phyloP scores from a whole-genome alignment of 2,888 invertebrate species.

The Synergus umbraculus region DNA sequence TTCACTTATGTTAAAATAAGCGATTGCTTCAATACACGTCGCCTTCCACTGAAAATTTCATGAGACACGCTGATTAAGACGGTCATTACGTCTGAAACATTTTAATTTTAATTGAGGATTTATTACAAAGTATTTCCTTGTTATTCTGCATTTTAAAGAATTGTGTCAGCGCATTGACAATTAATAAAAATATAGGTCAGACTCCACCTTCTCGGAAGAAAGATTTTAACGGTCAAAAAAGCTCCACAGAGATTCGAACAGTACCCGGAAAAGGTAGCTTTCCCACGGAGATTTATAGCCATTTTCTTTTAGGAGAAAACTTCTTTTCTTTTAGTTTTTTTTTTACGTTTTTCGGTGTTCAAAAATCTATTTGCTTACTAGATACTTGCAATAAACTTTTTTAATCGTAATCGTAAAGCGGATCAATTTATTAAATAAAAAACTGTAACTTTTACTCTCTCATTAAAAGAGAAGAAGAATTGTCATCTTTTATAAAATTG shows the following conservation, averaged over 20 bases:
- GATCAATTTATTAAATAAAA: no score
- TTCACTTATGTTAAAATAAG: neutral
- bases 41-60: neutral
- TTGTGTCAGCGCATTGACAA: neutral
- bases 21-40: neutral
- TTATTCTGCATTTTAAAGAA: neutral
- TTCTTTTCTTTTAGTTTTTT: neutral
- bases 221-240: slow-evolving; percentile 6
- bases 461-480: no score
- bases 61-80: neutral
- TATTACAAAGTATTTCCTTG: neutral
- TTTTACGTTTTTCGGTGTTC: no score
- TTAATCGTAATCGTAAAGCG: no score
- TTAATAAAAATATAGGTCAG: slow-evolving; percentile 21
- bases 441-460: no score
- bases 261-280: neutral
- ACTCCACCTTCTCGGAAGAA: neutral
- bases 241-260: slow-evolving; percentile 5
- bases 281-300: neutral
- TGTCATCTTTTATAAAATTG: no score
- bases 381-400: no score
- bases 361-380: no score
- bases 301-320: neutral
- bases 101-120: neutral
- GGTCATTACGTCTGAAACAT: neutral